Evolutionary conservation across 2,797 vertebrate species (phyloP).

Genomic region (Galagoides demidoff): DNA sequence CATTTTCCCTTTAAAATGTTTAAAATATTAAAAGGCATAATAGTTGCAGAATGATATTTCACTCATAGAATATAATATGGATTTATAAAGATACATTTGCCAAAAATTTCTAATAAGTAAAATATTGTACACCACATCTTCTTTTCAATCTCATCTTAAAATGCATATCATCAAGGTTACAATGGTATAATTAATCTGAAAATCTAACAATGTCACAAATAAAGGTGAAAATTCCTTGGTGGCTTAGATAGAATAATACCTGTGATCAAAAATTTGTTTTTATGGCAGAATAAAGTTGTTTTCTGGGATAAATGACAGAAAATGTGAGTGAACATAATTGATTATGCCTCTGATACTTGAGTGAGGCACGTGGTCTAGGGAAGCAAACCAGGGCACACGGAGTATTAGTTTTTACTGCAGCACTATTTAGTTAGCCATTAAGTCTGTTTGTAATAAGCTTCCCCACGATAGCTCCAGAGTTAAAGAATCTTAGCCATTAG

Average conservation of each 20-base stretch:
- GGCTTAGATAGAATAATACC: background rate
- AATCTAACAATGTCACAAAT: background rate
- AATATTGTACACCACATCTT: background rate
- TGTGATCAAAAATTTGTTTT: background rate
- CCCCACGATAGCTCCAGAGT: background rate
- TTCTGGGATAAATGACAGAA: constrained; percentile 2
- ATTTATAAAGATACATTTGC: background rate
- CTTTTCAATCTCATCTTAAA: constrained; percentile 17
- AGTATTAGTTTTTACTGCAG: constrained; percentile 6
- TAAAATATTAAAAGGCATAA: background rate
- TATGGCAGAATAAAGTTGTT: background rate
- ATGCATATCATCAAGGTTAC: background rate
- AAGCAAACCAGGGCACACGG: background rate
- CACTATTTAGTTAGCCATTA: constrained; percentile 36
- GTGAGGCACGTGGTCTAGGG: background rate
- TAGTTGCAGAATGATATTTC: background rate
- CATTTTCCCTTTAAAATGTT: background rate
- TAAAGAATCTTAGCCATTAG: constrained; percentile 27
- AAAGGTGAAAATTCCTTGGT: background rate
- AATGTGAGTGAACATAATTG: background rate
- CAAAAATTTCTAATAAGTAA: background rate
- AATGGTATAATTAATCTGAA: background rate
- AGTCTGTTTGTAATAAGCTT: constrained; percentile 35
- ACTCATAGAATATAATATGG: background rate
- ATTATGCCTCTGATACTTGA: background rate